Percentiles rank a stretch among this genome's conserved stretches.
phyloP scores from a whole-genome alignment of 2,113 vertebrate genomes.

The Carassius auratus region DNA sequence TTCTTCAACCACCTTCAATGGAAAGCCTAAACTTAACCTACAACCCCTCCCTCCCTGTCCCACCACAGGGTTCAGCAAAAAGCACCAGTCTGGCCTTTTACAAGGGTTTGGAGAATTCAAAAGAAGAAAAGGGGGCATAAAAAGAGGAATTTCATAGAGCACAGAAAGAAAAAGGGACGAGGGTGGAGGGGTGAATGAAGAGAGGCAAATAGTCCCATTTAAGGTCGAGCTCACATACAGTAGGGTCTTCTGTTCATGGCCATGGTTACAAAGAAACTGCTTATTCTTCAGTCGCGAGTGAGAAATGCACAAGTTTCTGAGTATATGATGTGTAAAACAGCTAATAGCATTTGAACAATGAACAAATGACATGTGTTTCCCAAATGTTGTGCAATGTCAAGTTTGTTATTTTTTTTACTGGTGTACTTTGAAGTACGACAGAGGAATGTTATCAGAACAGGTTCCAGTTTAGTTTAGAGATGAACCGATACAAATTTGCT shows the following conservation, averaged over 20 bases:
- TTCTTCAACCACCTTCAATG: slow-evolving; percentile 74
- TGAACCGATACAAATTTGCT: no score
- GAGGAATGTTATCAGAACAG: neutral
- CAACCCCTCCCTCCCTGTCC: slow-evolving; percentile 48
- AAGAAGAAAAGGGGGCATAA: slow-evolving; percentile 73
- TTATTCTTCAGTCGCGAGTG: slow-evolving; percentile 2
- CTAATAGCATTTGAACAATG: neutral
- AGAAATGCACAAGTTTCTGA: slow-evolving; percentile 8
- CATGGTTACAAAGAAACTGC: slow-evolving; percentile 49
- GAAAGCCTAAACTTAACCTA: slow-evolving; percentile 77
- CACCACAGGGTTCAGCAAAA: slow-evolving; percentile 69
- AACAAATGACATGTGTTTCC: neutral
- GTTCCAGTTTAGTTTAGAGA: neutral
- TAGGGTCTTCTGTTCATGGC: slow-evolving; percentile 39
- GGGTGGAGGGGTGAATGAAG: slow-evolving; percentile 48
- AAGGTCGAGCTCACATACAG: slow-evolving; percentile 62
- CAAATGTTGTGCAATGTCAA: neutral
- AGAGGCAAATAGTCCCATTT: slow-evolving; percentile 63
- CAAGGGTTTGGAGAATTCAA: slow-evolving; percentile 78
- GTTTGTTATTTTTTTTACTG: neutral
- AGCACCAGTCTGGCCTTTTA: slow-evolving; percentile 76
- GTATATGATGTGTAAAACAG: neutral
- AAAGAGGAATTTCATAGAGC: slow-evolving; percentile 77
- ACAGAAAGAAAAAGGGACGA: slow-evolving; percentile 65
- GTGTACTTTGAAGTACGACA: neutral